Conservation (phyloP, 2,113 vertebrate genomes). For the Polypterus senegalus region DNA sequence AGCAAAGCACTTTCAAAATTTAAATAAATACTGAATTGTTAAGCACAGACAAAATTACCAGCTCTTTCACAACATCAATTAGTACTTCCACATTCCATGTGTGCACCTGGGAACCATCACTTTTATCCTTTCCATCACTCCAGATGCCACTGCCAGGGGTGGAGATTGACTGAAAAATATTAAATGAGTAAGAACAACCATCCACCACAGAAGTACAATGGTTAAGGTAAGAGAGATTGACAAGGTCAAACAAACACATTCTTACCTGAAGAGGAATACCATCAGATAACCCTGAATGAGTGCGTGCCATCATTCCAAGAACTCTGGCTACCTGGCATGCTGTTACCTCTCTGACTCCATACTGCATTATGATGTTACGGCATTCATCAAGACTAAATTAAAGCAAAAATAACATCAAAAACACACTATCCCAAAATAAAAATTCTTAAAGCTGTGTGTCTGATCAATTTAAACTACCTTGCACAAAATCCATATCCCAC, state of each 20-base stretch:
- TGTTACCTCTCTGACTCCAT: conserved; percentile 88
- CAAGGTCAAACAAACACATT: neutral
- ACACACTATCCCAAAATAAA: conserved; percentile 6
- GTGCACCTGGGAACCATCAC: conserved; percentile 78
- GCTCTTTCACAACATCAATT: conserved; percentile 92
- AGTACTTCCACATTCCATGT: conserved; percentile 97
- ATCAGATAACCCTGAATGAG: conserved; percentile 85
- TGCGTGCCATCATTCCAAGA: conserved; percentile 97
- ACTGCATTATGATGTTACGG: conserved; percentile 93
- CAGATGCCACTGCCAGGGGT: conserved; percentile 94
- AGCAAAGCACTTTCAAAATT: no score
- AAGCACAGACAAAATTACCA: conserved; percentile 45
- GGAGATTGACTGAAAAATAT: conserved; percentile 68
- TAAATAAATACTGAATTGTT: no score
- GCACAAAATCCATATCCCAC: conserved; percentile 97
- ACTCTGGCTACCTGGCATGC: conserved; percentile 94
- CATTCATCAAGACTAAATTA: conserved; percentile 81
- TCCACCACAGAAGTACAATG: neutral
- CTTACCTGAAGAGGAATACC: conserved; percentile 87
- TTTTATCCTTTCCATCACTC: conserved; percentile 98
- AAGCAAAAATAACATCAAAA: conserved; percentile 2
- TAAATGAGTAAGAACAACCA: neutral
- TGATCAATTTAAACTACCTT: conserved; percentile 47
- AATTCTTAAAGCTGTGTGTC: neutral
- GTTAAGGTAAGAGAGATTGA: neutral